Evolutionary conservation across 2,113 vertebrate species (phyloP).

Genomic region (Oenanthe oenanthe): DNA sequence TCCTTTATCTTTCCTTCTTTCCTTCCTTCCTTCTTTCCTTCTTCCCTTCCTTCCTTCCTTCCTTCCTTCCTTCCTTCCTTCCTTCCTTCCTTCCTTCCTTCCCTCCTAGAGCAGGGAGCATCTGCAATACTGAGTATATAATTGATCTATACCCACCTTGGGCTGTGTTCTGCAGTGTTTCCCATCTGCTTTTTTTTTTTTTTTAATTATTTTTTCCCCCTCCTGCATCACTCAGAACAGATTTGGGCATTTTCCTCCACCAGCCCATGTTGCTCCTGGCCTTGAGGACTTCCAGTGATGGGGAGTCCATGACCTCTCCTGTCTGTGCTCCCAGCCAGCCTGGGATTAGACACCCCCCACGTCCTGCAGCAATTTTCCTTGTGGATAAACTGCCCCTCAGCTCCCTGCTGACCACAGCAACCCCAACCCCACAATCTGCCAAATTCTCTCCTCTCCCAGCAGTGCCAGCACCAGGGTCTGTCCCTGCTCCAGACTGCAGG

Average conservation of each 20-base stretch:
- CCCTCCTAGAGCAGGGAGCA: not conserved
- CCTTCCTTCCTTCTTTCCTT: rapidly evolving
- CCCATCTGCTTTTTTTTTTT: too few species aligned
- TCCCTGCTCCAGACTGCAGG: not conserved
- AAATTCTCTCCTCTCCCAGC: not conserved
- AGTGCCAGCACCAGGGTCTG: rapidly evolving
- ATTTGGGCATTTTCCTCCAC: not conserved
- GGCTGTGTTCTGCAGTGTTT: not conserved
- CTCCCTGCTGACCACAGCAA: not conserved
- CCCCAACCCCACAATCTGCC: not conserved
- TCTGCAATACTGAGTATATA: not conserved
- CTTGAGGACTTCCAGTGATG: not conserved
- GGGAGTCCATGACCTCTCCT: not conserved
- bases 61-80: too few species aligned
- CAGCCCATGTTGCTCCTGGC: rapidly evolving
- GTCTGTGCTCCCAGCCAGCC: not conserved
- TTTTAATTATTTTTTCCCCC: not conserved
- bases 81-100: rapidly evolving
- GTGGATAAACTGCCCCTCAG: not conserved
- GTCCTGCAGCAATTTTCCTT: not conserved
- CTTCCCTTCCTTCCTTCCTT: too few species aligned
- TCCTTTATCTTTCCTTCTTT: not conserved
- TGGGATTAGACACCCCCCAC: not conserved
- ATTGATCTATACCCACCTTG: not conserved
- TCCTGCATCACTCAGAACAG: not conserved